These are phyloP conservation scores for Rhodeus uyekii DNA, from an alignment of 2,797 vertebrate genomes.

Conservation along the genomic window DNA sequence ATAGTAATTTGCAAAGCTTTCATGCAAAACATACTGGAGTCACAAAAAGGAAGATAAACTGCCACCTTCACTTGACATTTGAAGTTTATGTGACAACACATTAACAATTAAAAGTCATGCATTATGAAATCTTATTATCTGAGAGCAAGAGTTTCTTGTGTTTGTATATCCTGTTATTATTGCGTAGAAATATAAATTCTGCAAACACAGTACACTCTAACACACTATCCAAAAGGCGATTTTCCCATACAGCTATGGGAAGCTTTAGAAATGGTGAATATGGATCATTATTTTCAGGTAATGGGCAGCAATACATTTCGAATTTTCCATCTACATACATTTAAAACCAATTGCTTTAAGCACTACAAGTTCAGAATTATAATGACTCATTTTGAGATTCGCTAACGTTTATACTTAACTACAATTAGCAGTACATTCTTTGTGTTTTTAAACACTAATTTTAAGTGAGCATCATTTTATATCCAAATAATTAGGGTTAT, in stretches of 20 bases:
- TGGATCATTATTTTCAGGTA: not conserved
- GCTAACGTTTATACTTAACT: not conserved
- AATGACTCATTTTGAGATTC: not conserved
- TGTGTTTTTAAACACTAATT: not conserved
- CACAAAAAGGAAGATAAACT: slow-evolving; percentile 1
- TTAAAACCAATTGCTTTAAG: not conserved
- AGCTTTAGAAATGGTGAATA: not conserved
- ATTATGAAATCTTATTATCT: slow-evolving; percentile 3
- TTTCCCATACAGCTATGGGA: not conserved
- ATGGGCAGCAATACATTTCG: not conserved
- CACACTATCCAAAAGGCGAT: not conserved
- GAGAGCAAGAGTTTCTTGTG: not conserved
- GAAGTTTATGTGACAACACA: not conserved
- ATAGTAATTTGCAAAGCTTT: slow-evolving; percentile 20
- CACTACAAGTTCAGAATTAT: not conserved
- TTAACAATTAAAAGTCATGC: not conserved
- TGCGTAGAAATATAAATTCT: not conserved
- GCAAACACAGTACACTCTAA: not conserved
- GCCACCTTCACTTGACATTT: slow-evolving; percentile 17
- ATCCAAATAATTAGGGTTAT: not conserved
- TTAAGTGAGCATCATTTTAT: not conserved
- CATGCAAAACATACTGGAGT: not conserved
- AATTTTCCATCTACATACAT: no score
- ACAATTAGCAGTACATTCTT: not conserved
- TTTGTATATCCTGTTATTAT: not conserved